Percentiles rank a stretch among this genome's conserved stretches.
Evolutionary conservation across 2,113 vertebrate species (phyloP).

Genomic region (Chamaetylas fuelleborni): DNA sequence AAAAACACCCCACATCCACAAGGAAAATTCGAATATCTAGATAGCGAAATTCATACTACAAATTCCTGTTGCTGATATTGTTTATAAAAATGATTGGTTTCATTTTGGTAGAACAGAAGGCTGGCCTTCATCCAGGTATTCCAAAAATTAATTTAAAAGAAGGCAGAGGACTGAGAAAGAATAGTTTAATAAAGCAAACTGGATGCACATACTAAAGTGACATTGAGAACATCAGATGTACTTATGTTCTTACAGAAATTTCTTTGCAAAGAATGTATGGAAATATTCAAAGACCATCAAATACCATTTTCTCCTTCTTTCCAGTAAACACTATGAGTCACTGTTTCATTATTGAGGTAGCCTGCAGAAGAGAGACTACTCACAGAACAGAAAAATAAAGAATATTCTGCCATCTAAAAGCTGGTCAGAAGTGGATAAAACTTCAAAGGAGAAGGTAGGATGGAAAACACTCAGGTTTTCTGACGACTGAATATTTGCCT

Average conservation of each 20-base stretch:
- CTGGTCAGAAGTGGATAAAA: not conserved
- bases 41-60: not conserved
- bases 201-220: not conserved
- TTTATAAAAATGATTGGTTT: not conserved
- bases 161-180: not conserved
- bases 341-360: not conserved
- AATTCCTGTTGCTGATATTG: not conserved
- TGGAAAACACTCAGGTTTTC: not conserved
- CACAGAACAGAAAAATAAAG: not conserved
- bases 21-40: not conserved
- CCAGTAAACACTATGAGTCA: not conserved
- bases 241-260: not conserved
- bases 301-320: not conserved
- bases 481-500: not conserved
- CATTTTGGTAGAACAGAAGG: not conserved
- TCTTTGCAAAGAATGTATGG: not conserved
- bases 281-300: not conserved
- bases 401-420: not conserved
- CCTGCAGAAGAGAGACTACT: not conserved
- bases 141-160: not conserved
- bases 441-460: not conserved
- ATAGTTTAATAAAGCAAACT: not conserved
- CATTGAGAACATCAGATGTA: not conserved
- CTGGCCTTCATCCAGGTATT: not conserved
- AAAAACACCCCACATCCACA: not conserved